These are phyloP conservation scores for Polyommatus icarus DNA, from an alignment of 2,888 invertebrate genomes.

Conservation along the genomic window DNA sequence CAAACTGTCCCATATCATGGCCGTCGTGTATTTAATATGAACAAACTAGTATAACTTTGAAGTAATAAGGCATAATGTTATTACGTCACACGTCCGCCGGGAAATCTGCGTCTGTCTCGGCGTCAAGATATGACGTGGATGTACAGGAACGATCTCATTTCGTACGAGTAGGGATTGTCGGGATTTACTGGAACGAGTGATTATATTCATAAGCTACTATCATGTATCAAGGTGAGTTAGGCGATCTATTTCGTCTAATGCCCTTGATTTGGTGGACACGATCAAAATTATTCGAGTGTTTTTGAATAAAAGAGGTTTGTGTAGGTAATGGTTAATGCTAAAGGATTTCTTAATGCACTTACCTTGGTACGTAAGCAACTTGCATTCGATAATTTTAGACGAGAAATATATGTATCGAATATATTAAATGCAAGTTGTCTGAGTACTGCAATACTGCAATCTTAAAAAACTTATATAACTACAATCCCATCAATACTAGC, in stretches of 20 bases:
- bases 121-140: conserved; percentile 46
- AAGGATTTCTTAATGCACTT: too few relatives aligned
- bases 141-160: conserved; percentile 32
- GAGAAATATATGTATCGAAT: too few relatives aligned
- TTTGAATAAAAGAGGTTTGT: too few relatives aligned
- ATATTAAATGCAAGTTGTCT: too few relatives aligned
- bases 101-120: conserved; percentile 50
- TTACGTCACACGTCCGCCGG: conserved; percentile 47
- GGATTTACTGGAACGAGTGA: conserved; percentile 31
- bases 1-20: conserved; percentile 18
- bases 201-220: conserved; percentile 28
- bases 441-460: too few relatives aligned
- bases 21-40: conserved; percentile 17
- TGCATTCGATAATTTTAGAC: too few relatives aligned
- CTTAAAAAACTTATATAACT: too few relatives aligned
- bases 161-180: conserved; percentile 30
- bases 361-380: too few relatives aligned
- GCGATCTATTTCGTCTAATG: neutral
- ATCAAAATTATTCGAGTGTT: neutral
- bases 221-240: neutral
- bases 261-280: neutral
- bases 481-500: too few relatives aligned
- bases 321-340: too few relatives aligned
- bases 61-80: conserved; percentile 46
- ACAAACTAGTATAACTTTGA: conserved; percentile 29